Conservation (phyloP, 2,797 vertebrate species). For the Toxotes lorentzi region DNA sequence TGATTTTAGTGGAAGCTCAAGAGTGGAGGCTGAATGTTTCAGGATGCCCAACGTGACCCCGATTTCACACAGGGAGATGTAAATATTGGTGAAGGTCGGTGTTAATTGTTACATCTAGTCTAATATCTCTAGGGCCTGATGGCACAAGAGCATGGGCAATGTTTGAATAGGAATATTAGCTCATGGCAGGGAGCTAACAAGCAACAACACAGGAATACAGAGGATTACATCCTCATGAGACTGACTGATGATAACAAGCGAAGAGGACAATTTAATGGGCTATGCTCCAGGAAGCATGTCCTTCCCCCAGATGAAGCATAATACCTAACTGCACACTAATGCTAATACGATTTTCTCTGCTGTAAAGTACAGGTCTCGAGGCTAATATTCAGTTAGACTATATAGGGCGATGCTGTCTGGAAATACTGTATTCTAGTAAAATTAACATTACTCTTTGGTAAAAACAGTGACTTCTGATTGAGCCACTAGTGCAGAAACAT, state of each 20-base stretch:
- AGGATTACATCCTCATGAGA: constrained; percentile 74
- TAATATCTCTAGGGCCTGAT: constrained; percentile 22
- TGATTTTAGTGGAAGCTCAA: constrained; percentile 25
- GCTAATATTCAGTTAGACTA: constrained; percentile 33
- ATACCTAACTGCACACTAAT: constrained; percentile 54
- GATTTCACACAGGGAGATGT: constrained; percentile 37
- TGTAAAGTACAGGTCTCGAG: constrained; percentile 44
- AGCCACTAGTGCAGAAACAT: constrained; percentile 2
- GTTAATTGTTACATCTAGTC: constrained; percentile 47
- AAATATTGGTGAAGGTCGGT: constrained; percentile 25
- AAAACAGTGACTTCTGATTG: not conserved
- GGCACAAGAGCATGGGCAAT: constrained; percentile 27
- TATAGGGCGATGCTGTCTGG: not conserved
- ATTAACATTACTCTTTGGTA: not conserved
- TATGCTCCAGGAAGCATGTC: constrained; percentile 71
- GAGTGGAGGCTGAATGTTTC: constrained; percentile 20
- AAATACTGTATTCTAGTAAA: constrained; percentile 22
- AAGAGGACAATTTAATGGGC: constrained; percentile 71
- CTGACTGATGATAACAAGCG: constrained; percentile 68
- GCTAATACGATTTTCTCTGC: constrained; percentile 51
- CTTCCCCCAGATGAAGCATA: constrained; percentile 63
- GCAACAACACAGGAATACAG: constrained; percentile 63
- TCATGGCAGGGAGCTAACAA: constrained; percentile 64
- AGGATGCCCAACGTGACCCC: constrained; percentile 26
- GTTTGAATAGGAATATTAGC: constrained; percentile 60